phyloP scores from a whole-genome alignment of 2,113 vertebrate genomes.

The Uria lomvia region DNA sequence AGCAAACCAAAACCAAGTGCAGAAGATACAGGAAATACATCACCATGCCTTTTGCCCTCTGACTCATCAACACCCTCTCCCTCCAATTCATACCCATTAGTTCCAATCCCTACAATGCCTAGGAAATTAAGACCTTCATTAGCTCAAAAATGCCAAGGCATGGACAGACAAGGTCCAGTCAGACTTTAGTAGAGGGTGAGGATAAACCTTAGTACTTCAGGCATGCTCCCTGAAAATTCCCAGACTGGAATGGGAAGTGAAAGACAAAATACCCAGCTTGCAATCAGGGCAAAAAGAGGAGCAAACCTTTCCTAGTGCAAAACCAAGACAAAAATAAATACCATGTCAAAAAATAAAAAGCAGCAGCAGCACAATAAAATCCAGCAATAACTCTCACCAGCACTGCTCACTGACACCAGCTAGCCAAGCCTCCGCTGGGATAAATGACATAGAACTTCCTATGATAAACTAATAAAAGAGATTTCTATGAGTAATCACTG shows the following conservation, averaged over 20 bases:
- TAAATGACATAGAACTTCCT: slow-evolving; percentile 63
- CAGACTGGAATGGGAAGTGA: not conserved
- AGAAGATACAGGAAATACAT: not conserved
- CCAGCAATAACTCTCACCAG: not conserved
- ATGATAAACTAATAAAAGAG: slow-evolving; percentile 72
- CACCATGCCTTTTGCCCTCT: not conserved
- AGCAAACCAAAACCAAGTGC: not conserved
- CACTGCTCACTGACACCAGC: not conserved
- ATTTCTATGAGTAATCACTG: slow-evolving; percentile 69
- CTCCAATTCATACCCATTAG: not conserved
- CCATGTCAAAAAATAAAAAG: not conserved
- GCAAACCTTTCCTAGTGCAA: not conserved
- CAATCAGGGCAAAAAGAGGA: not conserved
- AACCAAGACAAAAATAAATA: slow-evolving; percentile 21
- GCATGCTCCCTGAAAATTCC: not conserved
- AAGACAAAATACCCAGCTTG: not conserved
- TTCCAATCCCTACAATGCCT: not conserved
- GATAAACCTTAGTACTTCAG: not conserved
- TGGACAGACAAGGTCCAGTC: not conserved
- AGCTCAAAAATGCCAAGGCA: not conserved
- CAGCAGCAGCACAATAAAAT: not conserved
- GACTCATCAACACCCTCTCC: not conserved
- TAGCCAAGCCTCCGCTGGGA: slow-evolving; percentile 36
- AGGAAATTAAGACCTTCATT: not conserved
- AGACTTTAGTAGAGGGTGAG: not conserved